Base-by-base conservation (phyloP, 2,888 invertebrate species). In the Agriopis marginaria region DNA sequence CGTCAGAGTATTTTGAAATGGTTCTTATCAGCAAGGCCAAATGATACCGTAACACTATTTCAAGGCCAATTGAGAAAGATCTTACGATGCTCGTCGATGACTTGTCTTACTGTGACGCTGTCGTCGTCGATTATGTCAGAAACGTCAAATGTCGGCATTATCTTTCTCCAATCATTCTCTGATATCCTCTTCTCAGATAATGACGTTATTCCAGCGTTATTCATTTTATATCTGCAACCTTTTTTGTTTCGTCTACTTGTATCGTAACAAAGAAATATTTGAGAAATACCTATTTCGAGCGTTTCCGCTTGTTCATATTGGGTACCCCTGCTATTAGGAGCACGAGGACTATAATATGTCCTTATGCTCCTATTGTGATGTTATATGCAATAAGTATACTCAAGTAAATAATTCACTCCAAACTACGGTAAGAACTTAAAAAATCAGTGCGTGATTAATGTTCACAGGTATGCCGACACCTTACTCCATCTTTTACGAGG, bases 401-500 rank as follows among this genome's bases (percentile, higher is more conserved):
- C n/a, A n/a, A n/a, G n/a, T n/a, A n/a, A 1, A 23, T 0, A 23
- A 23, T 23, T 23, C 23, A 17, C 10, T 51, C 10, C 10, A 8
- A 23, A 51, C 10, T 51, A 17, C 2, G 9, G 5, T 7, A 10
- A 51, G n/a, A 7, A n/a, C n/a, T n/a, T n/a, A 12, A 6, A 9
- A 8, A 40, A 39, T 11, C 11, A 17, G 17, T 1, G 17, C 5
- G 47, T 49, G 12, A 49, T 2, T 7, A 17, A 10, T 66, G 17
- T 12, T 7, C 17, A 6, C 62, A 98, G 98, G 75, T 98, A 97
- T 86, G 80, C 96, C 78, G 98, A 98, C 88, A 98, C 98, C 0
- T 94, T 99, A 88, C 97, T 98, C 93, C 99, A 99, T 89, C 94
- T 99, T 70, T 96, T 99, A 85, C 98, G 99, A 87, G 99, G 99